Conservation (phyloP, 2,797 vertebrate genomes). For the Neopelma chrysocephalum region DNA sequence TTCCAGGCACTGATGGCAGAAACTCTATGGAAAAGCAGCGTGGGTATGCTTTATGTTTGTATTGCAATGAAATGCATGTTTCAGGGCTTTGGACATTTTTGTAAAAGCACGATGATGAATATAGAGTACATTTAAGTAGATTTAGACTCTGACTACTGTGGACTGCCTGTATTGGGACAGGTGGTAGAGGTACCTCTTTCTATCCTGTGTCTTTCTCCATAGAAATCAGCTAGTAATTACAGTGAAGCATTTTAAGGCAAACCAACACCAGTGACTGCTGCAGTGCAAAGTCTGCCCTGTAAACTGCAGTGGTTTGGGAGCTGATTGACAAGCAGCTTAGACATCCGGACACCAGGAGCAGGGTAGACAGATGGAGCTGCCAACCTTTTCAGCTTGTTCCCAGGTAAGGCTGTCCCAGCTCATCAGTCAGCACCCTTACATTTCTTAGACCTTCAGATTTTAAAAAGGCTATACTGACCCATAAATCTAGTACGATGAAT, state of each 20-base stretch:
- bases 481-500: not conserved
- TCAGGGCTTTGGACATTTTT: not conserved
- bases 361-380: constrained; percentile 39
- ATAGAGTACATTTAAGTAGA: not conserved
- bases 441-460: constrained; percentile 1
- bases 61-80: not conserved
- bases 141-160: not conserved
- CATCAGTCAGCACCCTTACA: constrained; percentile 19
- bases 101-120: not conserved
- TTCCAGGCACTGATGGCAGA: not conserved
- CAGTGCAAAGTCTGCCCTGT: not conserved
- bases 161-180: not conserved
- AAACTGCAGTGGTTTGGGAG: not conserved
- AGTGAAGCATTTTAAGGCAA: not conserved
- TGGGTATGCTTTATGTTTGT: not conserved
- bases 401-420: constrained; percentile 37
- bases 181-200: not conserved
- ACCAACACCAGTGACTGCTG: not conserved
- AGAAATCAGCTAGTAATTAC: not conserved
- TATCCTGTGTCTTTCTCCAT: not conserved
- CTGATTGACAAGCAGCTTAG: constrained; percentile 49
- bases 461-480: not conserved
- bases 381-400: constrained; percentile 34
- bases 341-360: constrained; percentile 1
- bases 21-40: not conserved